Evolutionary conservation across 2,797 vertebrate species (phyloP), one percentile per base, ranked within the genome.

Genomic region (Myripristis jacobus): DNA sequence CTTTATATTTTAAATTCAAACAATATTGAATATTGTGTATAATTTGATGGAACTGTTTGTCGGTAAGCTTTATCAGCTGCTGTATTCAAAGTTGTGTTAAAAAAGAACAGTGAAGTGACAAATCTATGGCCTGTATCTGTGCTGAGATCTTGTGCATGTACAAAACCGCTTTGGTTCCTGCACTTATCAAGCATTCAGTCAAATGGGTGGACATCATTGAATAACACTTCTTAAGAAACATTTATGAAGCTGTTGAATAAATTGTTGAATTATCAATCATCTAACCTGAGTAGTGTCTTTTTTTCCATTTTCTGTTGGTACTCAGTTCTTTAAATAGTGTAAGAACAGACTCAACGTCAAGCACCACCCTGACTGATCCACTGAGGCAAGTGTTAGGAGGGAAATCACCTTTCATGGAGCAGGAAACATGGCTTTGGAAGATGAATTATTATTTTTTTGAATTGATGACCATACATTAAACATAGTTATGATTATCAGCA

Each of bases 61-160:
- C 88, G 92, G 92, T 92, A 93, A 94, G 94, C 93, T 95, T 95
- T 94, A 92, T 95, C 94, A 94, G 95, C 95, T 95, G 95, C 94
- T 95, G 91, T 95, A 92, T 92, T 93, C 93, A 94, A 94, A 93
- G 94, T 95, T 93, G 94, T 96, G 95, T 94, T 83, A 83, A 76
- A 63, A 72, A 66, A 57, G 16, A n/a, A 83, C 60, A 78, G 73
- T 86, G 57, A 92, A 93, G 92, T 93, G 93, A 94, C 88, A 94
- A 94, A 94, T 94, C 83, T 80, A 89, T 94, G 93, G 92, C 94
- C 94, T 95, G 94, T 96, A 91, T 96, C 93, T 95, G 92, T 95
- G 93, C 87, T 74, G 84, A 92, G 91, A 92, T 92, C 95, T 95
- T 95, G 93, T 89, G 97, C 96, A 96, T 96, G 96, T 96, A 91